Conservation (phyloP, 92 coral and sea anemone genomes). For the Umimayanthus kanabou region DNA sequence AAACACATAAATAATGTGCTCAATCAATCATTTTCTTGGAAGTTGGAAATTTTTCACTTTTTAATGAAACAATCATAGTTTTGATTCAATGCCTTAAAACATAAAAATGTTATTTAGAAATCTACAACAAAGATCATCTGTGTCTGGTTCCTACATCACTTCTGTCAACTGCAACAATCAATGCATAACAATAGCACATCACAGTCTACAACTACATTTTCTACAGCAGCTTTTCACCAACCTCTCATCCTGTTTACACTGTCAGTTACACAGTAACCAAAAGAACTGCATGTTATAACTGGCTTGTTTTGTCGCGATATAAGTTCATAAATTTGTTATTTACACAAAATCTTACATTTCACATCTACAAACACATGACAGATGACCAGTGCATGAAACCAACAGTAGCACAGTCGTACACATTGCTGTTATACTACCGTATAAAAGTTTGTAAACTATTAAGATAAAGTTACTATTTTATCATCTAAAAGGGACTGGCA, state of each 20-base stretch:
- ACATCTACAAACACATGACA: background rate
- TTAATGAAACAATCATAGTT: too few relatives aligned
- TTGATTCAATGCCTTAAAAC: too few relatives aligned
- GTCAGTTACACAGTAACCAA: constrained; percentile 87
- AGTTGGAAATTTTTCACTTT: too few relatives aligned
- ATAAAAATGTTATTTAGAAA: too few relatives aligned
- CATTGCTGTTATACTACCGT: background rate
- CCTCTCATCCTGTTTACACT: constrained; percentile 67
- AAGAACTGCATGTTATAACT: constrained; percentile 31
- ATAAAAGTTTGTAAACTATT: too few relatives aligned
- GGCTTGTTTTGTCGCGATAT: constrained; percentile 15
- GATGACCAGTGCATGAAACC: background rate
- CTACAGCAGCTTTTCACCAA: constrained; percentile 18
- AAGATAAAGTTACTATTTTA: too few relatives aligned
- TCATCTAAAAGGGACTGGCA: background rate
- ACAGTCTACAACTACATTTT: background rate
- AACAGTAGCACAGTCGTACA: background rate
- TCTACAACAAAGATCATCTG: too few relatives aligned
- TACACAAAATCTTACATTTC: background rate
- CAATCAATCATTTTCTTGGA: too few relatives aligned
- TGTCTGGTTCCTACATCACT: too few relatives aligned
- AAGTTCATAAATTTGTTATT: constrained; percentile 17
- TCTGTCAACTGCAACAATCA: too few relatives aligned
- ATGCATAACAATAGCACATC: background rate
- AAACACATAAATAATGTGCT: too few relatives aligned